Evolutionary conservation across 2,888 invertebrate genomes (phyloP), one percentile per base, ranked within the genome.

Genomic region (Thereva unica): DNA sequence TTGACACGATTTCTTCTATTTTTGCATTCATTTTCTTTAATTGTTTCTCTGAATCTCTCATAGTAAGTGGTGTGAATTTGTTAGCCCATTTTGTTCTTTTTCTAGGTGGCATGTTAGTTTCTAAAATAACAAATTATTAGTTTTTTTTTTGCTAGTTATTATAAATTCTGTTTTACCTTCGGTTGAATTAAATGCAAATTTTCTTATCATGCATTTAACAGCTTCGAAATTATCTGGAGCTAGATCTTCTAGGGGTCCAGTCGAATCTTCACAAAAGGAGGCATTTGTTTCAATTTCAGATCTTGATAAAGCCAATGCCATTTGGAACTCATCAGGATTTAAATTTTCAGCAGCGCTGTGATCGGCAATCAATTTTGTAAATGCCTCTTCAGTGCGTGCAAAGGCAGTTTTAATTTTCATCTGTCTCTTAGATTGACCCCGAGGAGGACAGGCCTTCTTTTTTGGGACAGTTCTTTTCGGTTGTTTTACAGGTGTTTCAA

Each of bases 291-390:
- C 76, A 0, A 74, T 72, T 68, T 79, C 78, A 0, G 89, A 89
- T 74, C 84, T 85, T 3, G 89, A 89, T 67, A 89, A 76, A 9
- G 88, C 88, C 71, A 89, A 81, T 50, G 88, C 89, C 77, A 89
- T 74, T 76, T 88, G 87, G 69, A 89, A 78, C 71, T 89, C 86
- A 72, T 89, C 87, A 0, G 86, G 80, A 79, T 88, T 85, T 53
- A 87, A 80, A 76, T 88, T 86, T 61, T 80, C 81, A 0, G 74
- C 75, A 4, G 76, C 64, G 59, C 78, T 78, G 66, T 80, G 80
- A 61, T 80, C 77, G 0, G 77, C 76, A 3, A 79, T 75, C 1
- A 80, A 74, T 61, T 78, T 76, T 0, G 78, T 71, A 61, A 80
- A 79, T 3, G 79, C 69, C 64, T 79, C 75, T 66, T 80, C 80